A percentile compares a stretch with the other conserved stretches of the same genome.
These are phyloP conservation scores for Dallia pectoralis DNA, from an alignment of 2,797 vertebrate genomes.

Conservation along the genomic window DNA sequence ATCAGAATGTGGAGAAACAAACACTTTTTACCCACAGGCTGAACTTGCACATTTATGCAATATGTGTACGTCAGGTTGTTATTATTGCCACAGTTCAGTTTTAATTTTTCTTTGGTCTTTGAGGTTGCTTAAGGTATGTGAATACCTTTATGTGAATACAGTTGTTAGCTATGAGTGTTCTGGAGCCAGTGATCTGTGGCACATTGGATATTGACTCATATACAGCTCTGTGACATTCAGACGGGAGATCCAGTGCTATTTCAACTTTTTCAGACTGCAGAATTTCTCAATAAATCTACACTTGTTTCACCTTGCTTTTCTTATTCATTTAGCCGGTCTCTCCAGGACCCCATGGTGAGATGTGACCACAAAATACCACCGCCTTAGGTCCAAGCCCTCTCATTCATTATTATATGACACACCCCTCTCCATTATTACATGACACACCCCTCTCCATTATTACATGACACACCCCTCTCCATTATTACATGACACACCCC, in stretches of 20 bases:
- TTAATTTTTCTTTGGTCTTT: background rate
- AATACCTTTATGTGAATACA: background rate
- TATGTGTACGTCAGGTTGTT: background rate
- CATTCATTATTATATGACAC: too few species aligned
- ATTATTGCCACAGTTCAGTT: background rate
- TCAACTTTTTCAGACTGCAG: too few species aligned
- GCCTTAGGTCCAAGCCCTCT: background rate
- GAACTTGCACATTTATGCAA: background rate
- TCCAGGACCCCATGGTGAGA: too few species aligned
- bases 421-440: too few species aligned
- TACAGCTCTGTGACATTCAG: background rate
- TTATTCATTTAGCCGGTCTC: too few species aligned
- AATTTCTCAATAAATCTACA: too few species aligned
- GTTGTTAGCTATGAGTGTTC: background rate
- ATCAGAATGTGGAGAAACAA: conserved; percentile 8
- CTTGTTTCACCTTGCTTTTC: too few species aligned
- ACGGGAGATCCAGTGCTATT: background rate
- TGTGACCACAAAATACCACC: too few species aligned
- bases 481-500: background rate
- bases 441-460: background rate
- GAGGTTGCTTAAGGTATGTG: conserved; percentile 2
- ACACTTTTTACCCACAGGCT: conserved; percentile 4
- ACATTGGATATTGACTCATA: background rate
- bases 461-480: background rate
- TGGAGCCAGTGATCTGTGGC: background rate